These are phyloP conservation scores for Drosophila tropicalis DNA, from an alignment of 1,140 invertebrate species.

Conservation along the genomic window DNA sequence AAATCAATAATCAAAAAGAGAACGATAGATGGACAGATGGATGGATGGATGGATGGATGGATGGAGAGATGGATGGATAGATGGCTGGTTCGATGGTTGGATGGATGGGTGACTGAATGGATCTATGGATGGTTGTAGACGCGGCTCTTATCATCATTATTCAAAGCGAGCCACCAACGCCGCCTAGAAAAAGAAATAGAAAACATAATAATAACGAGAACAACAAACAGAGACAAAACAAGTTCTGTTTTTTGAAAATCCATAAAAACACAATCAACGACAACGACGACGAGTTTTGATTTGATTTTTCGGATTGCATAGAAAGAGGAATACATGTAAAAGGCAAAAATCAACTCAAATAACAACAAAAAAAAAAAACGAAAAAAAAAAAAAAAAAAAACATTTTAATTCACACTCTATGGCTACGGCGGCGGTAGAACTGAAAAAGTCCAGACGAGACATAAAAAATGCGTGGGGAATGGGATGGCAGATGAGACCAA, in stretches of 20 bases:
- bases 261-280: slow-evolving; percentile 67
- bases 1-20: slow-evolving; percentile 76
- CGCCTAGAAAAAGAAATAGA: slow-evolving; percentile 63
- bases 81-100: slow-evolving; percentile 30
- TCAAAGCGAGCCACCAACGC: slow-evolving; percentile 78
- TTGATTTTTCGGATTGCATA: slow-evolving; percentile 64
- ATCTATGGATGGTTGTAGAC: slow-evolving; percentile 38
- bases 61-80: slow-evolving; percentile 12
- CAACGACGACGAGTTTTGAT: slow-evolving; percentile 71
- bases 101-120: slow-evolving; percentile 19
- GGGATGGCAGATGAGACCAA: slow-evolving; percentile 2
- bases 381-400: slow-evolving; percentile 35
- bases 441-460: slow-evolving; percentile 37
- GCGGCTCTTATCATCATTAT: slow-evolving; percentile 76
- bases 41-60: slow-evolving; percentile 16
- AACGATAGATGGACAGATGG: slow-evolving; percentile 36
- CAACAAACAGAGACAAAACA: slow-evolving; percentile 75
- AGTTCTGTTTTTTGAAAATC: slow-evolving; percentile 64
- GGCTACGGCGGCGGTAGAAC: slow-evolving; percentile 6
- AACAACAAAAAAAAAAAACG: slow-evolving; percentile 69
- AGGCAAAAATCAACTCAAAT: slow-evolving; percentile 8
- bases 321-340: slow-evolving; percentile 16
- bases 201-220: slow-evolving; percentile 74
- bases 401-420: slow-evolving; percentile 75
- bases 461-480: slow-evolving; percentile 53